phyloP scores from a whole-genome alignment of 2,888 invertebrate species.

The Epiblema foenella region DNA sequence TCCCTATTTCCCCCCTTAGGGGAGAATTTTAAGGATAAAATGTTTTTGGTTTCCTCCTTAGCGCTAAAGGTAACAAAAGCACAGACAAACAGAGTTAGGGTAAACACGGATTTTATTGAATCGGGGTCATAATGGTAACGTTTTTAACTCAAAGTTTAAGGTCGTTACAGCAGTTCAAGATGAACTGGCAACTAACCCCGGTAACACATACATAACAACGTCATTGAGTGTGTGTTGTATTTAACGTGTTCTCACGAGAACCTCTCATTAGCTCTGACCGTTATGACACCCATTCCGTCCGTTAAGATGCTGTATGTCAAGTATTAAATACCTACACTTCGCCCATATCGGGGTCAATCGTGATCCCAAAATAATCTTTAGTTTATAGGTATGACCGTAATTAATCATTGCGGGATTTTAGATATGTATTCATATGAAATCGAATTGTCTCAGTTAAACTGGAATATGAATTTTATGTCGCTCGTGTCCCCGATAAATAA shows the following conservation, averaged over 20 bases:
- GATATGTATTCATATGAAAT: not conserved
- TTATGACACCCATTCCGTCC: not conserved
- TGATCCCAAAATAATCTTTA: not conserved
- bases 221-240: too few relatives aligned
- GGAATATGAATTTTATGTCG: too few relatives aligned
- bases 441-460: too few relatives aligned
- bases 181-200: not conserved
- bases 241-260: slow-evolving; percentile 19
- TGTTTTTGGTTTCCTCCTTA: not conserved
- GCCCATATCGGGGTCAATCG: not conserved
- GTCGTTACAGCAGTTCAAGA: not conserved
- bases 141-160: not conserved
- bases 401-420: not conserved
- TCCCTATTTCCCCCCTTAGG: not conserved
- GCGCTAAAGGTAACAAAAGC: not conserved
- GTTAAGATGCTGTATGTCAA: not conserved
- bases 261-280: slow-evolving; percentile 7
- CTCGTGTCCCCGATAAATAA: too few relatives aligned
- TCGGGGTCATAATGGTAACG: not conserved
- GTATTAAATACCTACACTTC: not conserved
- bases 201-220: slow-evolving; percentile 6
- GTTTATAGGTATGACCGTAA: not conserved
- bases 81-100: not conserved
- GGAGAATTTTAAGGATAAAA: not conserved
- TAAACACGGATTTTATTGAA: not conserved